These are phyloP conservation scores for Muscidifurax raptorellus DNA, from an alignment of 1,140 invertebrate genomes.

Conservation along the genomic window DNA sequence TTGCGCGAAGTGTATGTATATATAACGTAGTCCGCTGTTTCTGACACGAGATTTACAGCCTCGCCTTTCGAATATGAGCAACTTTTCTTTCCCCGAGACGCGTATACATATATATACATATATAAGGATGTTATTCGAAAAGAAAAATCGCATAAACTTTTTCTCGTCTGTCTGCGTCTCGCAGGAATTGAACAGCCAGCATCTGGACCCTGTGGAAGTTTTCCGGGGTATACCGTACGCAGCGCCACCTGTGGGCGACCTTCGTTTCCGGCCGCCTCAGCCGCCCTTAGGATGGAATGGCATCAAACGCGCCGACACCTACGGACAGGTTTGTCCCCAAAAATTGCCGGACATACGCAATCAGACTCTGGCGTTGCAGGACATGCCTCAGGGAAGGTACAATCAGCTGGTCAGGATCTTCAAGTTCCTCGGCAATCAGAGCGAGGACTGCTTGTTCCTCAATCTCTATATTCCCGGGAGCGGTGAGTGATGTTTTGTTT, in stretches of 20 bases:
- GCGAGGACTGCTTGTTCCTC: slow-evolving; percentile 92
- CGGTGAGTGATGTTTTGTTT: slow-evolving; percentile 76
- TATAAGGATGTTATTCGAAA: not conserved
- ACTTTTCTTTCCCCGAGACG: not conserved
- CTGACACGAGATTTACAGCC: not conserved
- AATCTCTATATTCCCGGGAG: slow-evolving; percentile 92
- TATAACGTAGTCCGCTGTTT: not conserved
- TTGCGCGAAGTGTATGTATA: too few relatives aligned
- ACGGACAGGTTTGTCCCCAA: slow-evolving; percentile 87
- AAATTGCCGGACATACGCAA: slow-evolving; percentile 83
- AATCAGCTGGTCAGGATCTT: slow-evolving; percentile 80
- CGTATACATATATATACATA: too few relatives aligned
- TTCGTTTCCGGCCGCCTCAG: slow-evolving; percentile 83
- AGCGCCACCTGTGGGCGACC: slow-evolving; percentile 82
- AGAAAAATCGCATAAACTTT: not conserved
- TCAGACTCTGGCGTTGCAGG: slow-evolving; percentile 80
- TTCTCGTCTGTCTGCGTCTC: slow-evolving; percentile 57
- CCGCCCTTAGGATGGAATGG: slow-evolving; percentile 83
- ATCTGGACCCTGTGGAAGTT: slow-evolving; percentile 87
- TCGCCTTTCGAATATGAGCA: not conserved
- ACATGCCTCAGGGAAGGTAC: slow-evolving; percentile 83
- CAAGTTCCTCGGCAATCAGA: slow-evolving; percentile 85
- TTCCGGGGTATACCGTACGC: slow-evolving; percentile 91
- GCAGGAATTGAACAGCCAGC: slow-evolving; percentile 84
- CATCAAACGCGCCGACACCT: slow-evolving; percentile 83